Evolutionary conservation across 2,888 invertebrate genomes (phyloP).

Genomic region (Pyrrhosoma nymphula): DNA sequence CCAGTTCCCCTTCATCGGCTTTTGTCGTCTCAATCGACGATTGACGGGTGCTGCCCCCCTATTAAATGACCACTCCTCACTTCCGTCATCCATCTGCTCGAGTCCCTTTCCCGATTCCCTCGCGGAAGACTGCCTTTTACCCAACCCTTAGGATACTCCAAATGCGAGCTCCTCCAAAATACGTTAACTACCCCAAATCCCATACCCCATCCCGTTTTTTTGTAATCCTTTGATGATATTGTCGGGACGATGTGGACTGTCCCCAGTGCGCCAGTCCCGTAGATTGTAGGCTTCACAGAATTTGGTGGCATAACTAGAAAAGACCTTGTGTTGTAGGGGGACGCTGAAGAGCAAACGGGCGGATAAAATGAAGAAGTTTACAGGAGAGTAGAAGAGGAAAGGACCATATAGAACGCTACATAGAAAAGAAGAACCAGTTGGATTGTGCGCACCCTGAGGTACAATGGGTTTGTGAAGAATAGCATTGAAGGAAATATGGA

Average conservation of each 20-base stretch:
- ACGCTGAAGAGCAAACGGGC: too few relatives aligned
- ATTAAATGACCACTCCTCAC: constrained; percentile 7
- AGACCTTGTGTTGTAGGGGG: too few relatives aligned
- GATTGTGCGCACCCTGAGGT: too few relatives aligned
- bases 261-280: neutral
- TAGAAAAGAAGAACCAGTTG: too few relatives aligned
- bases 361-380: too few relatives aligned
- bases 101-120: neutral
- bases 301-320: too few relatives aligned
- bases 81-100: neutral
- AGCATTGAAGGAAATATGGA: too few relatives aligned
- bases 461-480: too few relatives aligned
- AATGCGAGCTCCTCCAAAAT: neutral
- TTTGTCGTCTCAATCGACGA: constrained; percentile 60
- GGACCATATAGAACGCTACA: too few relatives aligned
- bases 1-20: neutral
- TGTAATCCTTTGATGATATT: neutral
- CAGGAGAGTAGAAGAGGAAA: too few relatives aligned
- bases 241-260: neutral
- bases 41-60: constrained; percentile 41
- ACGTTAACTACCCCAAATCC: too few relatives aligned
- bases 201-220: too few relatives aligned
- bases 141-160: neutral
- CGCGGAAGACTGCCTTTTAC: neutral
- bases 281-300: neutral